phyloP scores from a whole-genome alignment of 2,888 invertebrate genomes.

The Laothoe populi region DNA sequence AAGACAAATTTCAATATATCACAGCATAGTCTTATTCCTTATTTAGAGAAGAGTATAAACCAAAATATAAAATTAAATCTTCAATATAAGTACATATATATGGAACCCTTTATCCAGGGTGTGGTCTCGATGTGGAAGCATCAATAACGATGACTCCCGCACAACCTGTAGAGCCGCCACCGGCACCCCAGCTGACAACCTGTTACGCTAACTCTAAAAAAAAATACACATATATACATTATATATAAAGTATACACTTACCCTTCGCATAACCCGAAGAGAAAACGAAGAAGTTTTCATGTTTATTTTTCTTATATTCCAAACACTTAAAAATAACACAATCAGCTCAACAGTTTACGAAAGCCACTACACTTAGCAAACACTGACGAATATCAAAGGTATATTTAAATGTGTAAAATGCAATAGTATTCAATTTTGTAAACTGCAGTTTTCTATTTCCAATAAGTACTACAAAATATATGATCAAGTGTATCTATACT shows the following conservation, averaged over 20 bases:
- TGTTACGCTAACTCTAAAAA: conserved; percentile 36
- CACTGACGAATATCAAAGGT: conserved; percentile 42
- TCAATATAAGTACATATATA: not conserved
- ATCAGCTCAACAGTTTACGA: conserved; percentile 35
- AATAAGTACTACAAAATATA: conserved; percentile 35
- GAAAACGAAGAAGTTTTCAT: conserved; percentile 93
- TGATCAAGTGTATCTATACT: conserved; percentile 33
- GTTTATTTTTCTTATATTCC: conserved; percentile 66
- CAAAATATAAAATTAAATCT: not conserved
- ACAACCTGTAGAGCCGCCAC: conserved; percentile 42
- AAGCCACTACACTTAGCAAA: conserved; percentile 37
- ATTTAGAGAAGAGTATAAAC: not conserved
- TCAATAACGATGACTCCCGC: conserved; percentile 25
- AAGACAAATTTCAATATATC: not conserved
- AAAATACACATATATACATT: conserved; percentile 15
- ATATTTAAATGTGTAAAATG: conserved; percentile 18
- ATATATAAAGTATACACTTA: conserved; percentile 72
- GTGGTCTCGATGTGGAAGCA: conserved; percentile 24
- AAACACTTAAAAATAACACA: conserved; percentile 46
- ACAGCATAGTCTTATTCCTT: not conserved
- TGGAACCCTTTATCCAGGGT: conserved; percentile 19
- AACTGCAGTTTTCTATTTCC: conserved; percentile 30
- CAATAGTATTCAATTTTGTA: not conserved
- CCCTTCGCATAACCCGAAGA: conserved; percentile 91
- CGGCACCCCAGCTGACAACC: conserved; percentile 37